Evolutionary conservation across 2,113 vertebrate species (phyloP).

Genomic region (Hippocampus abdominalis): DNA sequence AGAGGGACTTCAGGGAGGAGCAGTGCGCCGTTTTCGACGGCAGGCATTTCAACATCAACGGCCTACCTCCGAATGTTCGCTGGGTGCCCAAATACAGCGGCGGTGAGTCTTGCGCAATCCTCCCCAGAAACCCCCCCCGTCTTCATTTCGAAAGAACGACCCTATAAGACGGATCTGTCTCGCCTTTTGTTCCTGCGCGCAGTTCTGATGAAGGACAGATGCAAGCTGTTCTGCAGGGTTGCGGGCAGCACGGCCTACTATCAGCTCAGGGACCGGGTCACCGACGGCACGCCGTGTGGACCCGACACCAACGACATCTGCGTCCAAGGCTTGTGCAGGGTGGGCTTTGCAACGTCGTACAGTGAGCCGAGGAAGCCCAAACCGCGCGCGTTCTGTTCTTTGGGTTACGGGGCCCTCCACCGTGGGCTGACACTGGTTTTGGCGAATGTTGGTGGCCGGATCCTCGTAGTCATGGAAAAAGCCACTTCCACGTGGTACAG

Average conservation of each 20-base stretch:
- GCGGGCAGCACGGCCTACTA: conserved; percentile 93
- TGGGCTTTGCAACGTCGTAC: conserved; percentile 49
- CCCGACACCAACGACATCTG: conserved; percentile 97
- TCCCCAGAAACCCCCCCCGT: not conserved
- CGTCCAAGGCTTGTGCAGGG: conserved; percentile 96
- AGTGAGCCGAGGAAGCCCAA: not conserved
- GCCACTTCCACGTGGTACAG: conserved; percentile 8
- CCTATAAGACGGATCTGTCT: conserved; percentile 1
- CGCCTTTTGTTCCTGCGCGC: conserved; percentile 15
- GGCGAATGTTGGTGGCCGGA: conserved; percentile 19
- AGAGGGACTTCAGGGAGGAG: conserved; percentile 92
- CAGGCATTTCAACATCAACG: conserved; percentile 97
- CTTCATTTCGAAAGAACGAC: too few species aligned
- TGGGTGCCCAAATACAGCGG: conserved; percentile 99
- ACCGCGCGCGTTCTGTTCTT: conserved; percentile 26
- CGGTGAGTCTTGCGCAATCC: conserved; percentile 73
- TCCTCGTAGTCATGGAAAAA: conserved; percentile 15
- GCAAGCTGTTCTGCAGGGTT: conserved; percentile 96
- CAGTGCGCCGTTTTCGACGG: conserved; percentile 91
- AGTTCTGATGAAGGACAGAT: conserved; percentile 98
- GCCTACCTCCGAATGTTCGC: conserved; percentile 89
- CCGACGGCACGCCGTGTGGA: conserved; percentile 92
- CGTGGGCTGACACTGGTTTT: conserved; percentile 12
- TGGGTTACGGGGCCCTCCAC: conserved; percentile 24
- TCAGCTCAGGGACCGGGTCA: conserved; percentile 94